phyloP scores from a whole-genome alignment of 1,140 invertebrate genomes.

The Drosophila sucinea region DNA sequence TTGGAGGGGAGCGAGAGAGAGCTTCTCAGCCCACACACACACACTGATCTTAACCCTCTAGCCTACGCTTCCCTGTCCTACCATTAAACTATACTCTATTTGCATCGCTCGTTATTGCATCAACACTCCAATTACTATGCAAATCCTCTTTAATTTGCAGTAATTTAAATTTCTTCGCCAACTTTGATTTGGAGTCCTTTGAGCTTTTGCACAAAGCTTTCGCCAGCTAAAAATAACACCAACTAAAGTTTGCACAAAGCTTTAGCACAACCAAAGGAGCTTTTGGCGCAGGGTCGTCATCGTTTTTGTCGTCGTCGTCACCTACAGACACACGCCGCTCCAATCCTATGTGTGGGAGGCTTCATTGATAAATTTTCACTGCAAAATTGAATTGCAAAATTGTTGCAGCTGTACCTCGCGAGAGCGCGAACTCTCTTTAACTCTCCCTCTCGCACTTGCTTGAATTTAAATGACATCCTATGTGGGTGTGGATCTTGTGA shows the following conservation, averaged over 20 bases:
- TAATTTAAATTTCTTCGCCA: constrained; percentile 25
- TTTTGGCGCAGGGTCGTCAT: constrained; percentile 15
- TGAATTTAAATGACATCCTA: constrained; percentile 42
- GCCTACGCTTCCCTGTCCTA: neutral
- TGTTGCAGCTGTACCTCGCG: constrained; percentile 59
- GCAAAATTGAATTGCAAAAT: constrained; percentile 79
- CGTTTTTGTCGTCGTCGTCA: neutral
- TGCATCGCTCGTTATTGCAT: constrained; percentile 48
- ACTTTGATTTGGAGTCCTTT: constrained; percentile 42
- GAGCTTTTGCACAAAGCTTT: constrained; percentile 38
- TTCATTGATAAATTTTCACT: constrained; percentile 81
- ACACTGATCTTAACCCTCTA: constrained; percentile 45
- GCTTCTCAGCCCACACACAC: constrained; percentile 21
- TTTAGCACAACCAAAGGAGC: constrained; percentile 48
- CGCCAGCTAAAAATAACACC: constrained; percentile 4
- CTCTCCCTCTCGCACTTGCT: constrained; percentile 23
- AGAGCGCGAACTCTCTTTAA: constrained; percentile 24
- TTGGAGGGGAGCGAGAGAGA: constrained; percentile 30
- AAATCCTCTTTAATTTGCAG: neutral
- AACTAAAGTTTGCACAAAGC: constrained; percentile 6
- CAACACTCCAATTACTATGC: neutral
- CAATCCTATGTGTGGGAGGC: constrained; percentile 64
- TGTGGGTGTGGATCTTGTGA: constrained; percentile 59
- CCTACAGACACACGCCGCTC: constrained; percentile 1
- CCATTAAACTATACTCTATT: constrained; percentile 16